Base-by-base conservation (phyloP, 1,140 invertebrate genomes). In the Apis dorsata region DNA sequence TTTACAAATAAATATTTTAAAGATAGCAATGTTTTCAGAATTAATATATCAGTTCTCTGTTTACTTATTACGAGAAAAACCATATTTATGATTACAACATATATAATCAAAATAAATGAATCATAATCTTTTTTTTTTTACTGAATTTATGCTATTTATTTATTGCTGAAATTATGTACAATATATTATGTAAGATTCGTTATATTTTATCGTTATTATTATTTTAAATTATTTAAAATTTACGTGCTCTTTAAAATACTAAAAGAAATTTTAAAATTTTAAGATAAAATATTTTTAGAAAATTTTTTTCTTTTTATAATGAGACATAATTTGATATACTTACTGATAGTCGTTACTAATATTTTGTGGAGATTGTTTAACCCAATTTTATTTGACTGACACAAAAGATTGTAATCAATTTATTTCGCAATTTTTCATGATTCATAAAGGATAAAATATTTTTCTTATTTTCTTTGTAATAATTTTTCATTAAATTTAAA, bases 341-440 rank as follows among this genome's bases (percentile, higher is more conserved):
- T 19, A 49, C n/a, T 17, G 53, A 51, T 28, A 7, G 60, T 73
- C 70, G 13, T 21, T 49, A 4, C 49, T 73, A 69, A 74, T 65
- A 76, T 71, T 69, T 70, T 2, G 53, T 19, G 17, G 78, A 44
- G 53, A 51, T 10, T 57, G 12, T 74, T 74, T 65, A 74, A 74
- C 21, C 11, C 17, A 74, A 57, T 81, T 74, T 57, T n/a, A 17
- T 10, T 24, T 1, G 7, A 21, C 24, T 21, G 60, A 1, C 51
- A 1, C 51, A 17, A 28, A 28, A 72, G 51, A 57, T 63, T 17
- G 10, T 79, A 71, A 72, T 63, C 57, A 62, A 71, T 9, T 79
- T 63, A 79, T 15, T 53, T 63, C 8, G 8, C 19, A 62, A 80
- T 55, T 73, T 80, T 80, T 80, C 59, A 28, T 17, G 53, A 59